Percentiles rank a stretch among this genome's conserved stretches.
Evolutionary conservation across 1,140 invertebrate species (phyloP).

Genomic region (Drosophila subobscura): DNA sequence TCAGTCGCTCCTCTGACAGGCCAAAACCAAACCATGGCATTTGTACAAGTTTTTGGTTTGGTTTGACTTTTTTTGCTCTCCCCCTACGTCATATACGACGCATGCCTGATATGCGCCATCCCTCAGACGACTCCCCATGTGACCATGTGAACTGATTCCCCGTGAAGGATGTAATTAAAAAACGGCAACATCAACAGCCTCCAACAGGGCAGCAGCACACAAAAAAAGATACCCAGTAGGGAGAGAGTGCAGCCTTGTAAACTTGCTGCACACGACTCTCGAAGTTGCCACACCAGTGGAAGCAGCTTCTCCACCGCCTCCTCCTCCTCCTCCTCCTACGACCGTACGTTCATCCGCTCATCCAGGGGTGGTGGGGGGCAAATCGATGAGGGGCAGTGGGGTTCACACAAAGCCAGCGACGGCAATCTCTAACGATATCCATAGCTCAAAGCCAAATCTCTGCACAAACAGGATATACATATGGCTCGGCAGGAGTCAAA

Average conservation of each 20-base stretch:
- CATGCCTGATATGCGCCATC: too few species aligned
- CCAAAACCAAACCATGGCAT: constrained; percentile 72
- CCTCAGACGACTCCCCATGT: constrained; percentile 12
- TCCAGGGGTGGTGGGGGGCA: constrained; percentile 20
- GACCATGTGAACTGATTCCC: constrained; percentile 24
- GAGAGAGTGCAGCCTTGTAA: constrained; percentile 30
- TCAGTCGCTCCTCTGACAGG: neutral
- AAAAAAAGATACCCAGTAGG: constrained; percentile 5
- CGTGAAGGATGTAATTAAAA: constrained; percentile 75
- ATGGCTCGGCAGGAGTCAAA: constrained; percentile 61
- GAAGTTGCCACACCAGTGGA: constrained; percentile 35
- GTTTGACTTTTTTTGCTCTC: constrained; percentile 22
- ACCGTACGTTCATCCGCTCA: constrained; percentile 1
- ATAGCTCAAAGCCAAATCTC: constrained; percentile 80
- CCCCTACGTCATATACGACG: neutral
- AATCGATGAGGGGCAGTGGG: constrained; percentile 55
- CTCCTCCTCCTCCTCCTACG: neutral
- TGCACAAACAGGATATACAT: constrained; percentile 78
- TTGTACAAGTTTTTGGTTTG: constrained; percentile 68
- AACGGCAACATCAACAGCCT: constrained; percentile 60
- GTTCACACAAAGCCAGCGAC: constrained; percentile 5
- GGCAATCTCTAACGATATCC: constrained; percentile 67
- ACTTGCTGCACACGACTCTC: constrained; percentile 47
- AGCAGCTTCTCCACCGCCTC: neutral
- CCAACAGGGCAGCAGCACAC: constrained; percentile 21